Percentiles rank a stretch among this genome's conserved stretches.
phyloP scores from a whole-genome alignment of 1,140 invertebrate species.

The Diachasma alloeum region DNA sequence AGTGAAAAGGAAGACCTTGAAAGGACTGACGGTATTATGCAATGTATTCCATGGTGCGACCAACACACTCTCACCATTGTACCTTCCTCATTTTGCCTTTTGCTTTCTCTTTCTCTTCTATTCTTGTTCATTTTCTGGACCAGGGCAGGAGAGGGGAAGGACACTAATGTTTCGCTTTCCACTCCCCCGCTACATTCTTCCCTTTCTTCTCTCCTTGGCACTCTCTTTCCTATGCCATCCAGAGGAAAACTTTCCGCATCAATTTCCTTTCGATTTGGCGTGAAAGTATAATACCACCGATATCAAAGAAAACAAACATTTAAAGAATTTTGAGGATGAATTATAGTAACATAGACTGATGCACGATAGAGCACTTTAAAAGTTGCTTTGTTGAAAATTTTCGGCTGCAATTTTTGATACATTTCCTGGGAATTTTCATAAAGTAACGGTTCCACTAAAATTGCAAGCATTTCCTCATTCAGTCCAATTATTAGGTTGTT shows the following conservation, averaged over 20 bases:
- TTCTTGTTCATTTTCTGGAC: not conserved
- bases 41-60: slow-evolving; percentile 12
- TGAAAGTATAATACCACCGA: not conserved
- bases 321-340: too few relatives aligned
- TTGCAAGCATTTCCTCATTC: too few relatives aligned
- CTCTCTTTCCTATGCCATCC: not conserved
- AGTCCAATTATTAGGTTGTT: too few relatives aligned
- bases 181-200: not conserved
- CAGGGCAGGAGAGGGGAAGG: too few relatives aligned
- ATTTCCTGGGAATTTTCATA: too few relatives aligned
- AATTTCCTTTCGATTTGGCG: not conserved
- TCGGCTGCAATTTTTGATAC: too few relatives aligned
- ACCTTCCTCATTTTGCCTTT: not conserved
- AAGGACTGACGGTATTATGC: not conserved
- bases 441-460: too few relatives aligned
- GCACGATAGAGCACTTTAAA: too few relatives aligned
- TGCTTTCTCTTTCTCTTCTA: not conserved
- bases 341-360: too few relatives aligned
- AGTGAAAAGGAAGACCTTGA: not conserved
- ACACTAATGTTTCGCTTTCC: too few relatives aligned
- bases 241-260: not conserved
- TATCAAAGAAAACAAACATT: not conserved
- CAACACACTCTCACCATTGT: slow-evolving; percentile 7
- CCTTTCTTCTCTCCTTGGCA: not conserved
- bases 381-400: too few relatives aligned